These are phyloP conservation scores for Chironomus striatipennis DNA, from an alignment of 1,140 invertebrate genomes.

Conservation along the genomic window DNA sequence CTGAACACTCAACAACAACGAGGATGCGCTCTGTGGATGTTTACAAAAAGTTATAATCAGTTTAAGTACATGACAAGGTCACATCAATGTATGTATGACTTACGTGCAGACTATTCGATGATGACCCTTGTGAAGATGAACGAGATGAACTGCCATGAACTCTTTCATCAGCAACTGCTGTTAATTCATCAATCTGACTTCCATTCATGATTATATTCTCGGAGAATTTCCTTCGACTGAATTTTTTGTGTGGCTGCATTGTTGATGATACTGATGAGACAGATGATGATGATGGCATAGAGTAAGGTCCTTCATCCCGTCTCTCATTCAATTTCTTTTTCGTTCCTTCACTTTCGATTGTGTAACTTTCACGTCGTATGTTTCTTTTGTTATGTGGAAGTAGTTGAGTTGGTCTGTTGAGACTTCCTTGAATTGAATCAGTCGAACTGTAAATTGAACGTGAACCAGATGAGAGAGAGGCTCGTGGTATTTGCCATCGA, in stretches of 20 bases:
- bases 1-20: neutral
- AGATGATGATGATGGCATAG: neutral
- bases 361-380: neutral
- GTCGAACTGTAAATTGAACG: neutral
- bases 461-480: slow-evolving; percentile 3
- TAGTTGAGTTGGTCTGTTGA: neutral
- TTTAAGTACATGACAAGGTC: neutral
- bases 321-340: neutral
- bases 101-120: neutral
- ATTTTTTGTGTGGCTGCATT: slow-evolving; percentile 5
- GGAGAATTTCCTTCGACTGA: neutral
- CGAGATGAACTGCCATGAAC: neutral
- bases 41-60: neutral
- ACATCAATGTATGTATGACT: neutral
- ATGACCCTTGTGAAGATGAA: neutral
- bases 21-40: neutral
- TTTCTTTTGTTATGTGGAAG: neutral
- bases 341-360: neutral
- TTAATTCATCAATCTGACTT: neutral
- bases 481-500: neutral
- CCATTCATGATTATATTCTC: neutral
- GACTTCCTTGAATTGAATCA: neutral
- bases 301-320: neutral
- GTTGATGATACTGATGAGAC: neutral
- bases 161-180: neutral